Evolutionary conservation across 2,113 vertebrate species (phyloP).

Genomic region (Plectropomus leopardus): DNA sequence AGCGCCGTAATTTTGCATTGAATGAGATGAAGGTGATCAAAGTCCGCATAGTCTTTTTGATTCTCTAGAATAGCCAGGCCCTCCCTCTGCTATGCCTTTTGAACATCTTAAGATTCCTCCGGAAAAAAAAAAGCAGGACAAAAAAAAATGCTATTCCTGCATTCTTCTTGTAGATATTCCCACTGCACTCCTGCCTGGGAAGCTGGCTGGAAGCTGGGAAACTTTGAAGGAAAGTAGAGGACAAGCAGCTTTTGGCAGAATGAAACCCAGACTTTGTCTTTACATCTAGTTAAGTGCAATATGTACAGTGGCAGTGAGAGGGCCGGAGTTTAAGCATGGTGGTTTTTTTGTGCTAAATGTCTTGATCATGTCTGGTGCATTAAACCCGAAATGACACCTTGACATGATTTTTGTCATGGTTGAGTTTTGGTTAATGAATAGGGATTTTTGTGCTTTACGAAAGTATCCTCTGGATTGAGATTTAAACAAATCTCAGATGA

Average conservation of each 20-base stretch:
- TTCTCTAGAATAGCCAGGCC: constrained; percentile 75
- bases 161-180: constrained; percentile 81
- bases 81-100: constrained; percentile 78
- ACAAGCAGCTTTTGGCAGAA: constrained; percentile 48
- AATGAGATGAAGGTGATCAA: constrained; percentile 82
- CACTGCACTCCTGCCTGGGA: constrained; percentile 54
- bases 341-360: background rate
- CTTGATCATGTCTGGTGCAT: background rate
- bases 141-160: constrained; percentile 69
- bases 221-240: constrained; percentile 65
- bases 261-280: constrained; percentile 28
- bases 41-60: constrained; percentile 82
- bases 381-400: too few relatives aligned
- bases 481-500: too few relatives aligned
- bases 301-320: background rate
- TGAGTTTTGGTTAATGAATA: too few relatives aligned
- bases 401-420: too few relatives aligned
- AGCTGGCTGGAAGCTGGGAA: constrained; percentile 29
- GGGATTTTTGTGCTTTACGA: too few relatives aligned
- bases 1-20: constrained; percentile 71
- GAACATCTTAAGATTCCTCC: constrained; percentile 77
- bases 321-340: too few relatives aligned
- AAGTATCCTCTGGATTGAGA: too few relatives aligned
- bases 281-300: constrained; percentile 25
- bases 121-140: constrained; percentile 25